Conservation (phyloP, 2,888 invertebrate genomes). For the Euzetes globulus region DNA sequence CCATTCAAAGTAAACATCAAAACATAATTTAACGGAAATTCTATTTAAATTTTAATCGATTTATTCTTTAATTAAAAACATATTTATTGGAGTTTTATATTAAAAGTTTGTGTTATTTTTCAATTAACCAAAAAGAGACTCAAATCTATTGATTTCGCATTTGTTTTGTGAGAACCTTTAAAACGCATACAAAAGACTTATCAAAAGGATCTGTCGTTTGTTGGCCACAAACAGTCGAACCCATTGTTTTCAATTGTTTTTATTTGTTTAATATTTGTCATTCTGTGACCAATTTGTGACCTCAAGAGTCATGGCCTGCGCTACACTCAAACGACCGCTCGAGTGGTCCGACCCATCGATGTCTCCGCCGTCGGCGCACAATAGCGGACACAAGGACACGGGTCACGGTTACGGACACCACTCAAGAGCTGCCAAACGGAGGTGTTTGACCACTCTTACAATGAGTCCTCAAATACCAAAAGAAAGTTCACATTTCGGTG, state of each 20-base stretch:
- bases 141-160: too few species aligned
- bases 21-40: neutral
- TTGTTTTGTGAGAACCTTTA: too few species aligned
- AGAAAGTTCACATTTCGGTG: slow-evolving; percentile 69
- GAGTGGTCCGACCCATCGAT: slow-evolving; percentile 75
- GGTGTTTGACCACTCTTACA: slow-evolving; percentile 25
- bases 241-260: neutral
- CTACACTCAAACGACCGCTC: slow-evolving; percentile 86
- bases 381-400: slow-evolving; percentile 12
- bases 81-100: too few species aligned
- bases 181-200: too few species aligned
- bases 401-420: slow-evolving; percentile 4
- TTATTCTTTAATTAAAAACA: neutral
- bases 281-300: neutral
- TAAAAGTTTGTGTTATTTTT: too few species aligned
- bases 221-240: too few species aligned
- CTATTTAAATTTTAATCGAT: neutral
- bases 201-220: too few species aligned
- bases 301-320: slow-evolving; percentile 73
- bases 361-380: slow-evolving; percentile 28
- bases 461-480: slow-evolving; percentile 20
- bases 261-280: neutral
- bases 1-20: neutral
- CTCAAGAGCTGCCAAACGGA: slow-evolving; percentile 30
- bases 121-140: too few species aligned